Percentiles rank a stretch among this genome's conserved stretches.
These are phyloP conservation scores for Pissodes strobi DNA, from an alignment of 1,140 invertebrate genomes.

Conservation along the genomic window DNA sequence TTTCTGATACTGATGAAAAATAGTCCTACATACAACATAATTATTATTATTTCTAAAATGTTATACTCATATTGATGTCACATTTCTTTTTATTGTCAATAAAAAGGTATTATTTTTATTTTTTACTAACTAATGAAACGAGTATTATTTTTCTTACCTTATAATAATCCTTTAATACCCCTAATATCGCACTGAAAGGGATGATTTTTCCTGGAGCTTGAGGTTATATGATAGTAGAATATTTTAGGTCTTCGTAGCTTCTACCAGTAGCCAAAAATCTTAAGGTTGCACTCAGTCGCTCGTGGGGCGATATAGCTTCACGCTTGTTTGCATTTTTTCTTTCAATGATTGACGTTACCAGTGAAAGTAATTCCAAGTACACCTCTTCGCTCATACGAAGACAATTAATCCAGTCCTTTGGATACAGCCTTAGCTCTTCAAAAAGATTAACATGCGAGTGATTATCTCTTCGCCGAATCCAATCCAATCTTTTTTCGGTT, in stretches of 20 bases:
- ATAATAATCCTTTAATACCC: not conserved
- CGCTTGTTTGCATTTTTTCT: not conserved
- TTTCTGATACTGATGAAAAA: not conserved
- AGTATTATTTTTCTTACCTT: too few relatives aligned
- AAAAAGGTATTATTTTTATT: not conserved
- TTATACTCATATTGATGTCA: not conserved
- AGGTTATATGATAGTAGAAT: not conserved
- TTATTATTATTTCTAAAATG: not conserved
- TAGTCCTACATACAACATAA: too few relatives aligned
- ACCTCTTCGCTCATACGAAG: not conserved
- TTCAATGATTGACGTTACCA: not conserved
- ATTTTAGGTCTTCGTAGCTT: too few relatives aligned
- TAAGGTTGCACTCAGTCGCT: too few relatives aligned
- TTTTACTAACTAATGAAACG: not conserved
- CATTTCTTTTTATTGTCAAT: not conserved
- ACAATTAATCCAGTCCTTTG: not conserved
- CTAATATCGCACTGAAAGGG: not conserved
- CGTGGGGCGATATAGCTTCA: not conserved
- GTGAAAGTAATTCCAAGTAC: not conserved
- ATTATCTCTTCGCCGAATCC: not conserved
- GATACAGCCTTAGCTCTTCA: not conserved
- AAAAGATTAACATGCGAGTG: not conserved
- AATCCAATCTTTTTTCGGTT: not conserved
- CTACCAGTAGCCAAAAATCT: too few relatives aligned
- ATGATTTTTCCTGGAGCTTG: too few relatives aligned